Base-by-base conservation (phyloP, 2,888 invertebrate species). In the Noctua comes region DNA sequence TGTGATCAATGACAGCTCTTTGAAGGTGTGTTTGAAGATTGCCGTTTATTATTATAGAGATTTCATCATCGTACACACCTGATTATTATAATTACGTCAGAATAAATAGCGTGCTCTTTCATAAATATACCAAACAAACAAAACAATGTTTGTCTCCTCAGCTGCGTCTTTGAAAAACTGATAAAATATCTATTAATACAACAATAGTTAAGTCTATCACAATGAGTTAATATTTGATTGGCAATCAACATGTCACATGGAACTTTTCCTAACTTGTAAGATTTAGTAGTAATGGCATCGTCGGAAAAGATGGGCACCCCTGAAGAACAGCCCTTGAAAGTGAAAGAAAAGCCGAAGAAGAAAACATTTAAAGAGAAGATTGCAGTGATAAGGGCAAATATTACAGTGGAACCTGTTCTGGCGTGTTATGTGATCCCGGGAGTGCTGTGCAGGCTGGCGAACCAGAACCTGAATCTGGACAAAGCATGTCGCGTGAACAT, bases 401-500 rank as follows among this genome's bases (percentile, higher is more conserved):
- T 98, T 71, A 98, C 98, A 1, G 97, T 98, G 8, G 98, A 98
- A 91, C 98, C 98, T 2, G 97, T 98, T 80, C 90, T 98, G 70
- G 97, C 97, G 3, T 97, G 97, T 77, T 98, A 97, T 88, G 97
- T 98, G 0, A 95, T 98, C 84, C 97, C 98, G 4, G 97, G 97
- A 84, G 97, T 97, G 1, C 90, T 97, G n/a, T 97, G 98, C 0
- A 97, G 98, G 82, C 93, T 98, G 76, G 98, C 98, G 6, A 98
- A 98, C 8, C 98, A 98, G 94, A 98, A 98, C 93, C 94, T 98
- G 36, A 98, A 98, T 93, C 95, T 98, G 87, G 98, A 98, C 91
- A 98, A 98, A 94, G 98, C 98, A 0, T 98, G 98, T 90, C 95
- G 98, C 36, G 98, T 98, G 0, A 98, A 98, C 91, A 96, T 98